A percentile compares a stretch with the other conserved stretches of the same genome.
These are phyloP conservation scores for Taeniopygia guttata DNA, from an alignment of 2,797 vertebrate species.

Conservation along the genomic window DNA sequence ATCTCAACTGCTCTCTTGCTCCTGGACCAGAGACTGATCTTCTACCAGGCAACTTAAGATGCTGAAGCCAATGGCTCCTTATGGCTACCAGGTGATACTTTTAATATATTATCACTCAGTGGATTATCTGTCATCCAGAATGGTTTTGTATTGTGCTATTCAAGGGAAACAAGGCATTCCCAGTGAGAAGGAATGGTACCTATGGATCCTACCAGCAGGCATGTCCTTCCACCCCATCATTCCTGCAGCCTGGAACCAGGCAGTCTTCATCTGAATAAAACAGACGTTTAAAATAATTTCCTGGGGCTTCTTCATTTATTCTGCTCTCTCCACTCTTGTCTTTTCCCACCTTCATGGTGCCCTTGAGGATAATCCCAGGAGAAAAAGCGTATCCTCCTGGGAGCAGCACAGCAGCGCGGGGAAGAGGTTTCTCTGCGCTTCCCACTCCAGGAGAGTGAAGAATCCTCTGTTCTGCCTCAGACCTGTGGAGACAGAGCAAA, in stretches of 20 bases:
- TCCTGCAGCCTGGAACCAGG: not conserved
- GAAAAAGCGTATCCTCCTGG: not conserved
- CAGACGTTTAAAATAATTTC: not conserved
- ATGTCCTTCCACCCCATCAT: not conserved
- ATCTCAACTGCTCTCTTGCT: not conserved
- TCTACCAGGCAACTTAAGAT: not conserved
- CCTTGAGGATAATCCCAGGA: not conserved
- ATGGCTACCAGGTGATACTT: not conserved
- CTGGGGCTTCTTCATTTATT: not conserved
- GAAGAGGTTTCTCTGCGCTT: not conserved
- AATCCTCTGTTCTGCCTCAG: not conserved
- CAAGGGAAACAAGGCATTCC: not conserved
- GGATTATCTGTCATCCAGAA: not conserved
- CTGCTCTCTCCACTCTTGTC: not conserved
- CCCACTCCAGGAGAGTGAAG: not conserved
- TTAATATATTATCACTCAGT: not conserved
- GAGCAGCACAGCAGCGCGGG: accelerated
- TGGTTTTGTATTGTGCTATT: not conserved
- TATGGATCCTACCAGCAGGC: not conserved
- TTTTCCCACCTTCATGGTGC: not conserved
- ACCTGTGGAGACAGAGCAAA: not conserved
- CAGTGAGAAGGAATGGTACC: not conserved
- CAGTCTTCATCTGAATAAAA: not conserved
- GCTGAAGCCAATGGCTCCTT: not conserved
- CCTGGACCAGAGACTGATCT: not conserved